These are phyloP conservation scores for Archocentrus centrarchus DNA, from an alignment of 2,113 vertebrate genomes.

Conservation along the genomic window DNA sequence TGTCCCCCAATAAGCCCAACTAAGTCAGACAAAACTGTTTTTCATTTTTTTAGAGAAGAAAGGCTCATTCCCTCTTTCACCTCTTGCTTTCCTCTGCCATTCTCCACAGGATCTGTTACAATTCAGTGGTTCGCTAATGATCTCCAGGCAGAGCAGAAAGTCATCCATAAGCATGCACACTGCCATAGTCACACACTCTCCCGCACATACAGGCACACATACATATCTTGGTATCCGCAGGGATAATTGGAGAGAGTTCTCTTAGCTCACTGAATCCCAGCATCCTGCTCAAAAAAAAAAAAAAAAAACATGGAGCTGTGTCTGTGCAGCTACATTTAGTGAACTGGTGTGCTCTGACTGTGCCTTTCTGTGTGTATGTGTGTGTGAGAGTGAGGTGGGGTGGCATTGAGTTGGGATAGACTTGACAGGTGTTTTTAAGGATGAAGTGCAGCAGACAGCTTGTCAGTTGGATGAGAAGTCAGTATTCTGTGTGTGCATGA, in stretches of 20 bases:
- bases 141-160: conserved; percentile 68
- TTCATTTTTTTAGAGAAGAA: conserved; percentile 14
- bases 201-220: conserved; percentile 2
- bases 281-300: conserved; percentile 52
- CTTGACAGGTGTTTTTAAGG: conserved; percentile 65
- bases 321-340: conserved; percentile 44
- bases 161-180: conserved; percentile 58
- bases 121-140: conserved; percentile 74
- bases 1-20: neutral
- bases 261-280: conserved; percentile 46
- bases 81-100: conserved; percentile 29
- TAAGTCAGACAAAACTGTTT: conserved; percentile 18
- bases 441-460: conserved; percentile 63
- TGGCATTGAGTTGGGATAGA: conserved; percentile 5
- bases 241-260: conserved; percentile 68
- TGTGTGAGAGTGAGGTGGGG: neutral
- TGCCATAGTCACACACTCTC: conserved; percentile 38
- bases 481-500: conserved; percentile 25
- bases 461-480: conserved; percentile 61
- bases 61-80: conserved; percentile 26
- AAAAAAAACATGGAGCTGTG: neutral
- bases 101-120: conserved; percentile 58
- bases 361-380: conserved; percentile 25
- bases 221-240: conserved; percentile 44
- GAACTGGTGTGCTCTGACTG: conserved; percentile 23